Conservation (phyloP, 2,113 vertebrate species). For the Chlorodrepanis virens region DNA sequence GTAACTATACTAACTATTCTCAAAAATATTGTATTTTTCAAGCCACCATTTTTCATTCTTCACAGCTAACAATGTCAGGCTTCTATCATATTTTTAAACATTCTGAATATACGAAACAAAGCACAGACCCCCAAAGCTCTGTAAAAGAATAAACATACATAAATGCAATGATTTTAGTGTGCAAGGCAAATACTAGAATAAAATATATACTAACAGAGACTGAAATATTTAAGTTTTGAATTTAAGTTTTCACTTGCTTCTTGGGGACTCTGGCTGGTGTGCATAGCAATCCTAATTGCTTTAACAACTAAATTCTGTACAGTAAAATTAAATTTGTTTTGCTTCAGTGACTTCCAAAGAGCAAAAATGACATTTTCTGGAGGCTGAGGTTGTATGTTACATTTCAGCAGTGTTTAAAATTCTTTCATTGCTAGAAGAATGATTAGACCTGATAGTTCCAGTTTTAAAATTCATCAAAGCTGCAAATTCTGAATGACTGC, state of each 20-base stretch:
- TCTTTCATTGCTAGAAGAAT: not conserved
- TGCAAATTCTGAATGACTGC: constrained; percentile 10
- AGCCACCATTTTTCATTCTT: not conserved
- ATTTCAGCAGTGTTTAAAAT: not conserved
- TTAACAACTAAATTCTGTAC: constrained; percentile 2
- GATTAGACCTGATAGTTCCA: not conserved
- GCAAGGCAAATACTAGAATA: not conserved
- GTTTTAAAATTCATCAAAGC: constrained; percentile 30
- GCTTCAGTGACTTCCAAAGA: constrained; percentile 32
- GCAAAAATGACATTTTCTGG: constrained; percentile 27
- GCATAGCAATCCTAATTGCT: constrained; percentile 1
- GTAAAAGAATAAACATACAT: not conserved
- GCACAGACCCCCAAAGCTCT: not conserved
- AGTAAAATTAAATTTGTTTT: constrained; percentile 29
- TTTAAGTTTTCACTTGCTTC: not conserved
- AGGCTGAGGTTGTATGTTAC: not conserved
- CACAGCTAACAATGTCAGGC: not conserved
- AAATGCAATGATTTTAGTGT: not conserved
- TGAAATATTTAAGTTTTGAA: too few relatives aligned
- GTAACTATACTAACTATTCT: not conserved
- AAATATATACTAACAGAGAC: not conserved
- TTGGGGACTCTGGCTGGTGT: not conserved
- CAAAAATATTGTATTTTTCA: not conserved
- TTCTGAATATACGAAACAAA: not conserved
- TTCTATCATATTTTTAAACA: not conserved